Evolutionary conservation across 2,113 vertebrate genomes (phyloP).

Genomic region (Hypomesus transpacificus): DNA sequence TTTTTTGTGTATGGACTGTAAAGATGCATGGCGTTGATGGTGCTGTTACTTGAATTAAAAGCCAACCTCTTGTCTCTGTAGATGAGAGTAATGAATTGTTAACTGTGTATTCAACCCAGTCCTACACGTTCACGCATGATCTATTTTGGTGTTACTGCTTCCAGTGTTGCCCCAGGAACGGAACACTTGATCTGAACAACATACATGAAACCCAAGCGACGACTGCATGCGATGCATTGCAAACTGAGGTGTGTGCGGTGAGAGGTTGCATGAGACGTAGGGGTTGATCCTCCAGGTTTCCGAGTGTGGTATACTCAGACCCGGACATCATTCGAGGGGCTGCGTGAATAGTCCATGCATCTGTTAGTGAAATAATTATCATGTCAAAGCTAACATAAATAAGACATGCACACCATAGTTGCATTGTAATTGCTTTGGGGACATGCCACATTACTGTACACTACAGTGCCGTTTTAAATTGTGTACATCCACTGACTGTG

Average conservation of each 20-base stretch:
- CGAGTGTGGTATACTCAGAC: no score
- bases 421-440: no score
- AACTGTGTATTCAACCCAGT: background rate
- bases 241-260: no score
- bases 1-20: background rate
- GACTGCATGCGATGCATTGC: background rate
- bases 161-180: background rate
- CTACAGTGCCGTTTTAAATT: no score
- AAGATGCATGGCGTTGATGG: background rate
- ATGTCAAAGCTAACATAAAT: no score
- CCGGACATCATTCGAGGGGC: no score
- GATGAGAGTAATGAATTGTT: slow-evolving; percentile 1
- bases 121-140: background rate
- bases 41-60: background rate
- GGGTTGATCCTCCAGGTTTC: no score
- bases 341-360: no score
- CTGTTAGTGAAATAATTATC: no score
- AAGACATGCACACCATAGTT: no score
- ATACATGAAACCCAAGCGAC: background rate
- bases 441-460: no score
- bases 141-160: slow-evolving; percentile 1
- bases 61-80: background rate
- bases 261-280: no score
- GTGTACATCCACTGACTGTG: background rate
- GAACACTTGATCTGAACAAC: slow-evolving; percentile 5